phyloP scores from a whole-genome alignment of 2,888 invertebrate species.

The Melanargia galathea region DNA sequence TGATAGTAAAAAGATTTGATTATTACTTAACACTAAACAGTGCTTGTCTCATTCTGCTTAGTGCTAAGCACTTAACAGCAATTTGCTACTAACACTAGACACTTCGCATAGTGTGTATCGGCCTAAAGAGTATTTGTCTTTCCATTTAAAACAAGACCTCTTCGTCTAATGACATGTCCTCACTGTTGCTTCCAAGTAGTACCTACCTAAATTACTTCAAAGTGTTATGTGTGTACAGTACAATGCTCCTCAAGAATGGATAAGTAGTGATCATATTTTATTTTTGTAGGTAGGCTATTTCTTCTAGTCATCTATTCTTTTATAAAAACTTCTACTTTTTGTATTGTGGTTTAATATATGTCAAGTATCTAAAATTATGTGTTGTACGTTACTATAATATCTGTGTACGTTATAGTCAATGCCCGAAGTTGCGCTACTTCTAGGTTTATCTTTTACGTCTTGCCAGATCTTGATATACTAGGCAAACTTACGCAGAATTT shows the following conservation, averaged over 20 bases:
- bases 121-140: slow-evolving; percentile 52
- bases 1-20: too few species aligned
- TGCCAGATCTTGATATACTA: background rate
- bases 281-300: slow-evolving; percentile 20
- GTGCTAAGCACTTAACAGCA: too few species aligned
- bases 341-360: background rate
- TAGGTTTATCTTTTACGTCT: background rate
- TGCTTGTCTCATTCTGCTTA: too few species aligned
- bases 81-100: too few species aligned
- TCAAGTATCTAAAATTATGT: background rate
- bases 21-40: too few species aligned
- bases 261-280: slow-evolving; percentile 30
- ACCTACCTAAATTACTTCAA: slow-evolving; percentile 53
- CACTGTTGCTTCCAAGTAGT: slow-evolving; percentile 62
- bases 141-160: slow-evolving; percentile 56
- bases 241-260: slow-evolving; percentile 8
- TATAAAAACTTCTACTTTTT: slow-evolving; percentile 1
- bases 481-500: background rate
- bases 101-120: too few species aligned
- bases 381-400: background rate
- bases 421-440: background rate
- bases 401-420: slow-evolving; percentile 5
- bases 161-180: slow-evolving; percentile 63
- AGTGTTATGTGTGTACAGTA: slow-evolving; percentile 25
- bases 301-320: slow-evolving; percentile 5